Base-by-base conservation (phyloP, 1,140 invertebrate genomes). In the Brachionus plicatilis region DNA sequence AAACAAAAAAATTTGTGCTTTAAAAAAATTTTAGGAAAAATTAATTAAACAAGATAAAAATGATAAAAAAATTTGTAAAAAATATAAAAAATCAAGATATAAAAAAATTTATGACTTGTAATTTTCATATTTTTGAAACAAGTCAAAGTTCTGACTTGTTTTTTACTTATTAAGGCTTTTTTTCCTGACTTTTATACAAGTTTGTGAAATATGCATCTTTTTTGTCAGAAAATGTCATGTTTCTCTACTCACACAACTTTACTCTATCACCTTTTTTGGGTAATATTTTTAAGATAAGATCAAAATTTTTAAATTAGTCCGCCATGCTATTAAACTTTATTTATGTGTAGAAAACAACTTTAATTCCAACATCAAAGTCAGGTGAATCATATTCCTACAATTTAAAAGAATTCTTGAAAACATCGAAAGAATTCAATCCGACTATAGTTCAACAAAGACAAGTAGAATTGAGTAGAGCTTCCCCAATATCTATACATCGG, bases 401-500 rank as follows among this genome's bases (percentile, higher is more conserved):
- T 50, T 50, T 76, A 24, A 76, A 76, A 20, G n/a, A 76, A 7
- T 9, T 53, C 7, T 50, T 76, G 24, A 12, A 20, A 27, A 27
- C 5, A 5, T 53, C 72, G 1, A 76, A 76, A 27, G 72, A 76
- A 37, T 76, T 76, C 12, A 76, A 76, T 76, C 72, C 72, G 29
- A 37, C 17, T n/a, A 76, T 76, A 27, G 72, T 76, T 14, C 72
- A 76, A 76, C 27, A 76, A 27, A 47, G 50, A 24, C 14, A 56
- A 79, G 29, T 85, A 83, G 85, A 70, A 86, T 37, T 85, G 17
- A 14, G 90, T 70, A 90, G 90, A 84, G 92, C 93, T 85, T 94
- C 95, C 1, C 89, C 92, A 14, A 85, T 97, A 1, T 92, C 93
- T 88, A 94, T 93, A 3, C 94, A 93, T 88, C 92, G 95, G 87